A percentile compares a stretch with the other conserved stretches of the same genome.
phyloP scores from a whole-genome alignment of 2,113 vertebrate genomes.

The Benitochromis conjunctus region DNA sequence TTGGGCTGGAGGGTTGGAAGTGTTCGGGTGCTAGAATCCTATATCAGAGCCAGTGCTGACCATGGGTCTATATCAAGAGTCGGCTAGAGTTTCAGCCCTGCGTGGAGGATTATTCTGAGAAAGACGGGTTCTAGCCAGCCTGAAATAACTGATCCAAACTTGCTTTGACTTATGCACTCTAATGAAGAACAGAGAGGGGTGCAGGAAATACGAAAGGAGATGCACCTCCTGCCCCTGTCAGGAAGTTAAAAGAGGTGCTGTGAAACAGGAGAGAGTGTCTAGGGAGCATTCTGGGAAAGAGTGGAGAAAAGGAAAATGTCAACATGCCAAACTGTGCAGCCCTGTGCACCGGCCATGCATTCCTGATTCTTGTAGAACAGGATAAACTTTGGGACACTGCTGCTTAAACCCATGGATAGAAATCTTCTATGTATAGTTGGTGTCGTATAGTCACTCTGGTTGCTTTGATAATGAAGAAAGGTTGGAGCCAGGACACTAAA shows the following conservation, averaged over 20 bases:
- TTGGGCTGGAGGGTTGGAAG: slow-evolving; percentile 43
- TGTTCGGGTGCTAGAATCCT: slow-evolving; percentile 72
- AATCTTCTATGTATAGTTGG: neutral
- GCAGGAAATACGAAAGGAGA: neutral
- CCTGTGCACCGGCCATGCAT: slow-evolving; percentile 8
- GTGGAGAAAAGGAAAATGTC: slow-evolving; percentile 50
- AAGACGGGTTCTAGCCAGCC: slow-evolving; percentile 62
- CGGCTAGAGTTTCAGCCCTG: slow-evolving; percentile 58
- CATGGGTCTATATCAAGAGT: slow-evolving; percentile 69
- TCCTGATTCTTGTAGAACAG: slow-evolving; percentile 9
- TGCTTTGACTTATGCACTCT: slow-evolving; percentile 40
- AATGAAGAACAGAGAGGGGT: slow-evolving; percentile 52
- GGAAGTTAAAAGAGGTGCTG: slow-evolving; percentile 47
- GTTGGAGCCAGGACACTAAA: neutral
- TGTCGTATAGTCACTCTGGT: neutral
- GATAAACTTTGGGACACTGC: neutral
- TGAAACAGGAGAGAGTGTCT: slow-evolving; percentile 43
- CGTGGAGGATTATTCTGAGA: slow-evolving; percentile 68
- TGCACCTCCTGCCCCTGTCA: slow-evolving; percentile 38
- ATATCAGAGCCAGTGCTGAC: slow-evolving; percentile 68
- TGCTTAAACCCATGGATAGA: neutral
- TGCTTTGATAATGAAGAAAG: neutral
- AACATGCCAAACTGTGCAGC: slow-evolving; percentile 17
- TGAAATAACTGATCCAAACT: slow-evolving; percentile 69
- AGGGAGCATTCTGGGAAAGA: slow-evolving; percentile 43